Evolutionary conservation across 1,140 invertebrate species (phyloP).

Genomic region (Brevipalpus yothersi): DNA sequence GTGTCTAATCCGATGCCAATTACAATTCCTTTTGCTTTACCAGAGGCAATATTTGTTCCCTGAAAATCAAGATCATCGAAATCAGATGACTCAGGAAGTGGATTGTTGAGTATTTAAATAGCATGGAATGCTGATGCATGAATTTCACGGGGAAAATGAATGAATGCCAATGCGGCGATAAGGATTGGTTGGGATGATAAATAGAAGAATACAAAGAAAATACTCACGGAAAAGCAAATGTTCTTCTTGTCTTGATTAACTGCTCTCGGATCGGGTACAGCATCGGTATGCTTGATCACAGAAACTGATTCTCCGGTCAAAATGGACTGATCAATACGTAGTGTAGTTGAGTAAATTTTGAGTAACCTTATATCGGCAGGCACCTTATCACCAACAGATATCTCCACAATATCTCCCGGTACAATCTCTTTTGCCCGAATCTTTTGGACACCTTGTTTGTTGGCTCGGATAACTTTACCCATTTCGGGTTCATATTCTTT

Average conservation of each 20-base stretch:
- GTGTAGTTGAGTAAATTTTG: slow-evolving; percentile 90
- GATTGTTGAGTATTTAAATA: too few species aligned
- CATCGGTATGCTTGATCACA: slow-evolving; percentile 95
- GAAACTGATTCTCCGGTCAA: slow-evolving; percentile 99
- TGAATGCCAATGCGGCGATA: not conserved
- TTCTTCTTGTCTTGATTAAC: slow-evolving; percentile 99
- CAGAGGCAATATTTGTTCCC: slow-evolving; percentile 95
- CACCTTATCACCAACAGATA: slow-evolving; percentile 97
- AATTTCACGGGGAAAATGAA: too few species aligned
- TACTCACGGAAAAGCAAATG: slow-evolving; percentile 43
- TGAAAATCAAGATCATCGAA: slow-evolving; percentile 31
- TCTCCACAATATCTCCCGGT: slow-evolving; percentile 92
- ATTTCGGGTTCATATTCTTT: slow-evolving; percentile 99
- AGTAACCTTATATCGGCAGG: slow-evolving; percentile 92
- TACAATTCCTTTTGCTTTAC: slow-evolving; percentile 92
- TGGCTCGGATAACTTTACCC: slow-evolving; percentile 85
- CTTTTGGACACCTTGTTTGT: slow-evolving; percentile 91
- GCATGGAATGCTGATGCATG: too few species aligned
- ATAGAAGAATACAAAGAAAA: too few species aligned
- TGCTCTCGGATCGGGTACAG: slow-evolving; percentile 83
- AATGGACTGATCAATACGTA: slow-evolving; percentile 98
- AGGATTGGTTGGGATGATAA: too few species aligned
- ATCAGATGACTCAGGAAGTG: too few species aligned
- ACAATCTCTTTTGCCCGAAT: slow-evolving; percentile 91
- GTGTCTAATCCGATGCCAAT: slow-evolving; percentile 95